phyloP scores from a whole-genome alignment of 2,797 vertebrate species.

The Numenius phaeopus region DNA sequence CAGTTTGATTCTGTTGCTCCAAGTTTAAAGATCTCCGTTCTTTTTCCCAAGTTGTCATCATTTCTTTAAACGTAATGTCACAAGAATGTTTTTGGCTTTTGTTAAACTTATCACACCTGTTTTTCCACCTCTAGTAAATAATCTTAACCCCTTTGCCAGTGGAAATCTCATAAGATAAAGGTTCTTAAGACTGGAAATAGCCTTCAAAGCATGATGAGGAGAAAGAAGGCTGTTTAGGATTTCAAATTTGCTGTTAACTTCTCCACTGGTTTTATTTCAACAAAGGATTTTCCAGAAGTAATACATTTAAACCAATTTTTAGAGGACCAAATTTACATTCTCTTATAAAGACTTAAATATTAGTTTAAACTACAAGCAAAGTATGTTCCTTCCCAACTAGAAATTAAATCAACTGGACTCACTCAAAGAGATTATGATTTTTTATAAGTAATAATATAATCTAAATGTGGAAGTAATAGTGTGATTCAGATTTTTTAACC shows the following conservation, averaged over 20 bases:
- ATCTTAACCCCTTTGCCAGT: neutral
- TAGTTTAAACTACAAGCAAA: neutral
- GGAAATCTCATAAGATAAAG: neutral
- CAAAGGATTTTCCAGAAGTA: neutral
- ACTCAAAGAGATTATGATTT: neutral
- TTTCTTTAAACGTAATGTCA: neutral
- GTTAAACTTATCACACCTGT: neutral
- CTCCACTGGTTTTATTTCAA: neutral
- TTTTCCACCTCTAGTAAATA: neutral
- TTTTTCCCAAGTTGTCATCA: neutral
- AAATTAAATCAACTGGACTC: neutral
- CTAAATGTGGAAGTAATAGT: too few species aligned
- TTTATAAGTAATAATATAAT: neutral
- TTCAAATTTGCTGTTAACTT: neutral
- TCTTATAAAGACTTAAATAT: neutral
- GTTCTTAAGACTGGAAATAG: neutral
- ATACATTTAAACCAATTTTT: neutral
- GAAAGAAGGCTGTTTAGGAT: neutral
- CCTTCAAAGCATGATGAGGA: neutral
- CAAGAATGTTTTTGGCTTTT: neutral
- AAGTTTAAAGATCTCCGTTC: neutral
- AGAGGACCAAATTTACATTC: neutral
- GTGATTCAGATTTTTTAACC: neutral
- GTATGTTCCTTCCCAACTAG: neutral
- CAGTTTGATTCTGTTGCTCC: neutral